These are phyloP conservation scores for Zootermopsis nevadensis DNA, from an alignment of 2,888 invertebrate species.

Conservation along the genomic window DNA sequence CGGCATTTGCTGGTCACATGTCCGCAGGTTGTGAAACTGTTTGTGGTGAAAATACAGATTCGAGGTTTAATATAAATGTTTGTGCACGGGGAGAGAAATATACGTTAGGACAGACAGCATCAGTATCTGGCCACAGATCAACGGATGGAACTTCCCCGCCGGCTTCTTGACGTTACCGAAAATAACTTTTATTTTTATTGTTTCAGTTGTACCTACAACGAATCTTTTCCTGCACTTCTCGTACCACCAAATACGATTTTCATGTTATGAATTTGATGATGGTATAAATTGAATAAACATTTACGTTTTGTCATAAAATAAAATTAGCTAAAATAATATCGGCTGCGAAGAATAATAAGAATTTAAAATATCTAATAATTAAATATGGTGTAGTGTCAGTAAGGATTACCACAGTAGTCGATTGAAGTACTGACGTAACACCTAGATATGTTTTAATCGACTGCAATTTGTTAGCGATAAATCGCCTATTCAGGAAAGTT, in stretches of 20 bases:
- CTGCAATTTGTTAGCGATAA: too few species aligned
- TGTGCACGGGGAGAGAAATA: background rate
- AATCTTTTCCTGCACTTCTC: background rate
- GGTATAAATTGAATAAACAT: conserved; percentile 12
- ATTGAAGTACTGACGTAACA: too few species aligned
- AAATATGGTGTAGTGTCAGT: too few species aligned
- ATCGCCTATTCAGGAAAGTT: too few species aligned
- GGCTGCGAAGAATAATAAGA: too few species aligned
- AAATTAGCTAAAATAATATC: background rate
- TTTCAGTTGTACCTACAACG: background rate
- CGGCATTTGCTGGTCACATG: background rate
- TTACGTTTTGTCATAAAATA: conserved; percentile 11
- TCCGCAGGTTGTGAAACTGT: conserved; percentile 3
- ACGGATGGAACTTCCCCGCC: background rate
- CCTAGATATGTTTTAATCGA: too few species aligned
- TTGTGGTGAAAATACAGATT: background rate
- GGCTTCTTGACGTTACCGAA: background rate
- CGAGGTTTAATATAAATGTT: conserved; percentile 5
- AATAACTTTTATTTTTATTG: conserved; percentile 2
- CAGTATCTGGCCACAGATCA: conserved; percentile 12
- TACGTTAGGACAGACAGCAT: conserved; percentile 1
- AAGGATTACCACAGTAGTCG: too few species aligned
- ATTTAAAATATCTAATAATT: too few species aligned
- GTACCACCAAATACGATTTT: conserved; percentile 14
- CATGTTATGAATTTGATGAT: conserved; percentile 14